Conservation (phyloP, 1,140 invertebrate species). For the Drosophila oshimai region DNA sequence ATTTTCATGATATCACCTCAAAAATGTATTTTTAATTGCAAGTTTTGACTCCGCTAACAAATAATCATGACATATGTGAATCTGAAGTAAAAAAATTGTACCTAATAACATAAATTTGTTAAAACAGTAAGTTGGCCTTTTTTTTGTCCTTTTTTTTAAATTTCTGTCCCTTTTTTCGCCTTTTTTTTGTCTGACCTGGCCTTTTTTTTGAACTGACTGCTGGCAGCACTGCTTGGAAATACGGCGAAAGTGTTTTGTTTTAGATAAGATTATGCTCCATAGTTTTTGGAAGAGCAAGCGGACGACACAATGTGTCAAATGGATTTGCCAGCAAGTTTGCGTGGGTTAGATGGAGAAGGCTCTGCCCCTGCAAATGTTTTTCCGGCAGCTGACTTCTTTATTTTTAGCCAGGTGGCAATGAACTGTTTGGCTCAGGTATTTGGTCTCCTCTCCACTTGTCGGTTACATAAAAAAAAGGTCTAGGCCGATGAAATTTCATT, state of each 20-base stretch:
- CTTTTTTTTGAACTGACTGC: too few species aligned
- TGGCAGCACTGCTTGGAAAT: too few species aligned
- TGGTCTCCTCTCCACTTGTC: not conserved
- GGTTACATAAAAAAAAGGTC: constrained; percentile 70
- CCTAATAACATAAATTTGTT: too few species aligned
- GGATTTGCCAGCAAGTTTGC: constrained; percentile 60
- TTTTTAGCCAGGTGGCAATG: constrained; percentile 72
- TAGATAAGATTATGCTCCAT: constrained; percentile 67
- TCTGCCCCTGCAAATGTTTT: constrained; percentile 58
- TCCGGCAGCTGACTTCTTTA: constrained; percentile 50
- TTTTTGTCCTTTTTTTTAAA: too few species aligned
- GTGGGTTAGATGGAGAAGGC: constrained; percentile 21
- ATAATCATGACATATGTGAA: too few species aligned
- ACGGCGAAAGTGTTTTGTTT: constrained; percentile 70
- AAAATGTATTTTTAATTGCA: too few species aligned
- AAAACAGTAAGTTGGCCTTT: too few species aligned
- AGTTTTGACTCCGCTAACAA: too few species aligned
- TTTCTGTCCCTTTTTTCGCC: too few species aligned
- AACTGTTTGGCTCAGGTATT: constrained; percentile 50
- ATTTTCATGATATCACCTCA: too few species aligned
- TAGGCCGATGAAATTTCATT: constrained; percentile 38
- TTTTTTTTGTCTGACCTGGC: too few species aligned
- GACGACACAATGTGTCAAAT: constrained; percentile 68
- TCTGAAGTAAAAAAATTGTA: too few species aligned
- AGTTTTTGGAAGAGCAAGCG: constrained; percentile 3